Percentiles rank a stretch among this genome's conserved stretches.
Conservation (phyloP, 23 tunicate species). For the Botrylloides violaceus region DNA sequence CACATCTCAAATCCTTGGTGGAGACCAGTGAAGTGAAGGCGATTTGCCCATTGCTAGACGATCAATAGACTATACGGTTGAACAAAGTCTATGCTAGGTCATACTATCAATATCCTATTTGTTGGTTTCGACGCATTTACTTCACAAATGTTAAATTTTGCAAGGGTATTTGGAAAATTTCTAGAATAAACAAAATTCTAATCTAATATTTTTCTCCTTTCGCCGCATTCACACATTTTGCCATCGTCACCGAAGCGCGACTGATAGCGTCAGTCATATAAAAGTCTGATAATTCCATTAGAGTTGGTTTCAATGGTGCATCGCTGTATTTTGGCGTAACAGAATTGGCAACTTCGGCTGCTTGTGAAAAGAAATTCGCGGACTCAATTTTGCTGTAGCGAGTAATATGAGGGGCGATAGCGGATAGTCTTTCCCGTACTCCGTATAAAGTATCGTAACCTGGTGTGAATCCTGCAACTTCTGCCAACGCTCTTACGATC, state of each 20-base stretch:
- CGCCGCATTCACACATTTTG: constrained; percentile 98
- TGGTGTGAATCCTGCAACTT: constrained; percentile 51
- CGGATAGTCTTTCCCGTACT: constrained; percentile 72
- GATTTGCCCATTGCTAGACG: too few relatives aligned
- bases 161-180: not conserved
- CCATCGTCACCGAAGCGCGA: constrained; percentile 89
- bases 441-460: constrained; percentile 86
- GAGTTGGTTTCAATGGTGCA: constrained; percentile 45
- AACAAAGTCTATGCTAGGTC: too few relatives aligned
- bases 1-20: too few relatives aligned
- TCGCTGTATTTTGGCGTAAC: constrained; percentile 38
- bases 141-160: not conserved
- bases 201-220: constrained; percentile 22
- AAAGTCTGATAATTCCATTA: constrained; percentile 61
- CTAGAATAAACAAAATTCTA: not conserved
- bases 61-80: too few relatives aligned
- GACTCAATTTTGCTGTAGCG: constrained; percentile 52
- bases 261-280: constrained; percentile 94
- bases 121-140: too few relatives aligned
- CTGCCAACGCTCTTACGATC: constrained; percentile 87
- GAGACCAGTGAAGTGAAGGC: too few relatives aligned
- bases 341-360: constrained; percentile 61
- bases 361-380: constrained; percentile 86
- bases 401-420: constrained; percentile 80
- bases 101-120: too few relatives aligned